Conservation (phyloP, 1,140 invertebrate species). For the Drosophila insularis region DNA sequence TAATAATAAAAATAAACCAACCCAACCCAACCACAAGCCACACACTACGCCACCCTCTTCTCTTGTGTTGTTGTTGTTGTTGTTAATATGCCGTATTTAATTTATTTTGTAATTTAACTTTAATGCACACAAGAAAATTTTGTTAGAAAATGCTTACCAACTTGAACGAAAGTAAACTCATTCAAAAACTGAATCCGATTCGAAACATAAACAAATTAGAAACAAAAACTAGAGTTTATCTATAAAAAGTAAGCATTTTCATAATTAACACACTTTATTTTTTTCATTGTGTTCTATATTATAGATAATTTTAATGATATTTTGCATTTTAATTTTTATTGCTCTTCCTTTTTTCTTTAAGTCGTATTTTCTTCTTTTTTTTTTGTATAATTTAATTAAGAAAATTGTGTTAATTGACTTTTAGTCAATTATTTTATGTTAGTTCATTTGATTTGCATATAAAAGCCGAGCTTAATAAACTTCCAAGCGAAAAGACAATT, state of each 20-base stretch:
- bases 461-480: slow-evolving; percentile 70
- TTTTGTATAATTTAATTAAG: slow-evolving; percentile 25
- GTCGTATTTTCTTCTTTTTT: slow-evolving; percentile 25
- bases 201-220: neutral
- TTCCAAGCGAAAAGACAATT: slow-evolving; percentile 60
- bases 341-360: slow-evolving; percentile 12
- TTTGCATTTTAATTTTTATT: slow-evolving; percentile 26
- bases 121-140: neutral
- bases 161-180: neutral
- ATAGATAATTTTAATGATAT: no score
- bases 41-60: neutral
- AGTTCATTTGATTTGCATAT: slow-evolving; percentile 24
- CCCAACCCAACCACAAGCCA: neutral
- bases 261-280: slow-evolving; percentile 9
- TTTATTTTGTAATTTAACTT: slow-evolving; percentile 3
- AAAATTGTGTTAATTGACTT: slow-evolving; percentile 4
- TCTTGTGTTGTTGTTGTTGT: slow-evolving; percentile 9
- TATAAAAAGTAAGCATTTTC: slow-evolving; percentile 17
- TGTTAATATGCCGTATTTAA: neutral
- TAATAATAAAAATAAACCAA: no score
- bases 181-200: no score
- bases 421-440: slow-evolving; percentile 3
- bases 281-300: no score
- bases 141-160: slow-evolving; percentile 6
- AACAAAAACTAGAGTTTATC: neutral